A percentile compares a stretch with the other conserved stretches of the same genome.
Conservation (phyloP, 2,888 invertebrate genomes). For the Automeris io region DNA sequence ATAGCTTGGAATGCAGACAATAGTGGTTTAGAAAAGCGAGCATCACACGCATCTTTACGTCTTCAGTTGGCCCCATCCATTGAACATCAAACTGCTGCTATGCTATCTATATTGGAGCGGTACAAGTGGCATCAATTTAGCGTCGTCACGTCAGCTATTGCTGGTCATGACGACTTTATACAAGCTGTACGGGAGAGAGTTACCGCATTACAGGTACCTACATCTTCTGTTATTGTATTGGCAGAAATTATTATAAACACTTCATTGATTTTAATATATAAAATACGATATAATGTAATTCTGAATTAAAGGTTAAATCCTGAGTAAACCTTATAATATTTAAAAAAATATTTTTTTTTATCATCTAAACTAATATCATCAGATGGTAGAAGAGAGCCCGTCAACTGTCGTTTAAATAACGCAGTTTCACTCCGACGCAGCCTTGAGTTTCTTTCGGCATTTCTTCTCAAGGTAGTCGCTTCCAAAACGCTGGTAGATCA, state of each 20-base stretch:
- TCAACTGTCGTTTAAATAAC: no score
- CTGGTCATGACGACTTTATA: constrained; percentile 96
- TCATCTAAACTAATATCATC: no score
- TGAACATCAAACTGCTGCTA: constrained; percentile 97
- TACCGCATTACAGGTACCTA: constrained; percentile 84
- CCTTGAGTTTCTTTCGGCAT: no score
- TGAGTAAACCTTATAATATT: no score
- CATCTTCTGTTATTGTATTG: neutral
- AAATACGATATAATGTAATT: no score
- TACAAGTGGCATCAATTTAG: constrained; percentile 98
- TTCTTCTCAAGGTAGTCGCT: no score
- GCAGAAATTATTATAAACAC: neutral
- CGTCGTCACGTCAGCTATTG: constrained; percentile 94
- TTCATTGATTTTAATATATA: neutral
- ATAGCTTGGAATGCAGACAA: constrained; percentile 99
- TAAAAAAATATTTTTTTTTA: no score
- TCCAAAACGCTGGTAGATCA: no score
- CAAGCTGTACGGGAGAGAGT: constrained; percentile 94
- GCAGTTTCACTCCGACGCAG: no score
- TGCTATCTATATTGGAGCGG: constrained; percentile 94
- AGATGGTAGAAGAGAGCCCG: no score
- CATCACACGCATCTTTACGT: constrained; percentile 92
- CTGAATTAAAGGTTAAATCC: no score
- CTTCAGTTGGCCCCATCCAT: constrained; percentile 97
- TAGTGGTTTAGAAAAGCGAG: constrained; percentile 88